A percentile compares a stretch with the other conserved stretches of the same genome.
phyloP scores from a whole-genome alignment of 1,140 invertebrate species.

The Helicoverpa zea region DNA sequence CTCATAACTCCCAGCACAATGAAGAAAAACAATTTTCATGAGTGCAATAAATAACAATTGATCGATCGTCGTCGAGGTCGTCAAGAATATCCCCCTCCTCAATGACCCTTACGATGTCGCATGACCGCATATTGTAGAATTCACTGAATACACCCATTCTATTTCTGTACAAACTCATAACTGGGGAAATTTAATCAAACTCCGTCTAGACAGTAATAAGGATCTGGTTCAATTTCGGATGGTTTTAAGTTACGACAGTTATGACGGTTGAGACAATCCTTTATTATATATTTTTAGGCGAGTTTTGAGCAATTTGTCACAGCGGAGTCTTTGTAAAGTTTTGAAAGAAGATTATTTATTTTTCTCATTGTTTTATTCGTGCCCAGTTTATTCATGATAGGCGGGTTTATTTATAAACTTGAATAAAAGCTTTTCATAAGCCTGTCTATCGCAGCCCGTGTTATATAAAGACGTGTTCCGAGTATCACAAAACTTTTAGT shows the following conservation, averaged over 20 bases:
- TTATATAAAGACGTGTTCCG: neutral
- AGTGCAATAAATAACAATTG: constrained; percentile 39
- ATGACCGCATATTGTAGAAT: constrained; percentile 24
- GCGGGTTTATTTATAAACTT: constrained; percentile 21
- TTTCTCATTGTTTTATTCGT: constrained; percentile 20
- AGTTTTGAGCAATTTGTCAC: constrained; percentile 10
- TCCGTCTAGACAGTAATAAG: constrained; percentile 36
- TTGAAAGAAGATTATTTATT: constrained; percentile 5
- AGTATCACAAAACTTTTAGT: neutral
- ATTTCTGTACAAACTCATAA: constrained; percentile 31
- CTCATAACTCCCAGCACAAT: constrained; percentile 2
- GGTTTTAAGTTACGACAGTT: constrained; percentile 22
- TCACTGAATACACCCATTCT: neutral
- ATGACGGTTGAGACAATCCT: constrained; percentile 15
- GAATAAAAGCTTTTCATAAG: constrained; percentile 9
- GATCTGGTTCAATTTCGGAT: constrained; percentile 31
- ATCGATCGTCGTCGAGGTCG: constrained; percentile 32
- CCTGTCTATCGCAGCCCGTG: constrained; percentile 3
- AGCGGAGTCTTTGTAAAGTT: constrained; percentile 10
- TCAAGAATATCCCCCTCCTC: constrained; percentile 9
- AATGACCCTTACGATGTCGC: constrained; percentile 35
- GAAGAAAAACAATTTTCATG: constrained; percentile 42
- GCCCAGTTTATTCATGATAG: neutral
- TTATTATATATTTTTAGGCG: constrained; percentile 5
- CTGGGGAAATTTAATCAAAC: constrained; percentile 39